phyloP scores from a whole-genome alignment of 2,797 vertebrate genomes.

The Microctenopoma steveboyesi region DNA sequence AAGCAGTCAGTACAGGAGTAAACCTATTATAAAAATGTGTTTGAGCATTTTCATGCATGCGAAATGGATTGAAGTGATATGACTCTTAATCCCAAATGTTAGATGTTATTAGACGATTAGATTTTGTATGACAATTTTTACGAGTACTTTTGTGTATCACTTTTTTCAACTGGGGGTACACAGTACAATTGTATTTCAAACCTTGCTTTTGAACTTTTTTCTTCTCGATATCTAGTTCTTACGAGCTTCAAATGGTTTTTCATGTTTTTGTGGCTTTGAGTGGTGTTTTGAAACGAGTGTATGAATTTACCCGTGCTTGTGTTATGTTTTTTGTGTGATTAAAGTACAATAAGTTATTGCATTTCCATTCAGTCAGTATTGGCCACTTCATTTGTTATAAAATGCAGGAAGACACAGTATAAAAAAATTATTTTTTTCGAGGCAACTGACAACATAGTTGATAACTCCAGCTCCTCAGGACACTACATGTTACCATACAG shows the following conservation, averaged over 20 bases:
- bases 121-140: slow-evolving; percentile 69
- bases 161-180: slow-evolving; percentile 49
- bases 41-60: slow-evolving; percentile 72
- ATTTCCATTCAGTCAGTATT: slow-evolving; percentile 73
- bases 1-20: slow-evolving; percentile 79
- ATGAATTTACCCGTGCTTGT: slow-evolving; percentile 76
- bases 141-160: slow-evolving; percentile 60
- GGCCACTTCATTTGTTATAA: slow-evolving; percentile 16
- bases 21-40: slow-evolving; percentile 70
- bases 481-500: neutral
- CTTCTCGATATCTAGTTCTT: slow-evolving; percentile 54
- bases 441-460: neutral
- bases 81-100: slow-evolving; percentile 59
- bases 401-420: neutral
- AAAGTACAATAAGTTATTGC: slow-evolving; percentile 91
- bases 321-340: slow-evolving; percentile 80
- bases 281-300: slow-evolving; percentile 71
- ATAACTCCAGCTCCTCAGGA: neutral
- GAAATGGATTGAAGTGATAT: slow-evolving; percentile 68
- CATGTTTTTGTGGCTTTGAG: slow-evolving; percentile 75
- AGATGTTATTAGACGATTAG: slow-evolving; percentile 65
- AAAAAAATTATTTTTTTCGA: neutral
- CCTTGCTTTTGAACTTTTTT: slow-evolving; percentile 51
- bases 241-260: slow-evolving; percentile 26
- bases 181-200: slow-evolving; percentile 48